A percentile compares a stretch with the other conserved stretches of the same genome.
phyloP scores from a whole-genome alignment of 1,140 invertebrate genomes.

The Archivesica marissinica region DNA sequence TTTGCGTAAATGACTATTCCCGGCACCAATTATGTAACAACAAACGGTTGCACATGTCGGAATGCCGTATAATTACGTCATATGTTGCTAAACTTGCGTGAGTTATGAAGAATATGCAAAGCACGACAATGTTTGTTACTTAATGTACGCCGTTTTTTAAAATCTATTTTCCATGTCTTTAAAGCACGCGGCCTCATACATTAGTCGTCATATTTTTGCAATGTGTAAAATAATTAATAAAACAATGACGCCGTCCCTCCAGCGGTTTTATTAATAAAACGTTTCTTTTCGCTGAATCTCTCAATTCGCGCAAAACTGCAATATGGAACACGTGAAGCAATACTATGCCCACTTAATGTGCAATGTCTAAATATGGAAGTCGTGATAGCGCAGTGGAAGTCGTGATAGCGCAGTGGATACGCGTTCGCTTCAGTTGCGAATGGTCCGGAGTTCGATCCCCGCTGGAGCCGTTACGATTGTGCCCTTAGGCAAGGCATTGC shows the following conservation, averaged over 20 bases:
- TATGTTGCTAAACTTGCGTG: slow-evolving; percentile 32
- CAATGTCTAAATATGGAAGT: too few relatives aligned
- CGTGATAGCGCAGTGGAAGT: too few relatives aligned
- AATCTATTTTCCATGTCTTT: slow-evolving; percentile 50
- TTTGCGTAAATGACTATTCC: slow-evolving; percentile 24
- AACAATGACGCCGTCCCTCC: background rate
- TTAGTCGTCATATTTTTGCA: slow-evolving; percentile 28
- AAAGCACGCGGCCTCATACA: slow-evolving; percentile 22
- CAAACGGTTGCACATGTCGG: slow-evolving; percentile 51
- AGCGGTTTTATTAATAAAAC: background rate
- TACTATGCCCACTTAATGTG: too few relatives aligned
- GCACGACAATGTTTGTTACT: slow-evolving; percentile 35
- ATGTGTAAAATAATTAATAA: slow-evolving; percentile 17
- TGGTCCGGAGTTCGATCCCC: too few relatives aligned
- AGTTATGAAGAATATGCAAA: slow-evolving; percentile 42
- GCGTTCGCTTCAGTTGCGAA: too few relatives aligned
- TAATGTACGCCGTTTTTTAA: slow-evolving; percentile 40
- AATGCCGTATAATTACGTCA: slow-evolving; percentile 41
- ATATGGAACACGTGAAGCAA: too few relatives aligned
- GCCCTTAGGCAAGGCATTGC: too few relatives aligned
- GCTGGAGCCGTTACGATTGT: too few relatives aligned
- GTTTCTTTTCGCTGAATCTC: too few relatives aligned
- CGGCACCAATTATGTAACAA: slow-evolving; percentile 39
- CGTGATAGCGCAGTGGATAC: too few relatives aligned
- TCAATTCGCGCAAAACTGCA: too few relatives aligned